phyloP scores from a whole-genome alignment of 1,140 invertebrate genomes.

The Sminthurides bifidus region DNA sequence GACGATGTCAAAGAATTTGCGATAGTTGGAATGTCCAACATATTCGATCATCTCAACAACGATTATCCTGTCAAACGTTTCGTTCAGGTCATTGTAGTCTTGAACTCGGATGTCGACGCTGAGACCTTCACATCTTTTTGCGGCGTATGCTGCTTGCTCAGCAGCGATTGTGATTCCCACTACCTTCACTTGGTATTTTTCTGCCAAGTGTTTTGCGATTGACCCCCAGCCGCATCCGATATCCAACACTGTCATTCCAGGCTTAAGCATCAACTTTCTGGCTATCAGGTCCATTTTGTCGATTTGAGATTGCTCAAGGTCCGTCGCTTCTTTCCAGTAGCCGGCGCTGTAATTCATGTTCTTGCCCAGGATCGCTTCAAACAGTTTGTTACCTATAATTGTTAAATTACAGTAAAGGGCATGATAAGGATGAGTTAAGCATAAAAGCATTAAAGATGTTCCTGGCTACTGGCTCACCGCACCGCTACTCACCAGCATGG shows the following conservation, averaged over 20 bases:
- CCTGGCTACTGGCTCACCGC: neutral
- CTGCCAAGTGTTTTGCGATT: constrained; percentile 27
- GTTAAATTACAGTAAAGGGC: neutral
- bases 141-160: constrained; percentile 16
- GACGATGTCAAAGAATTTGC: constrained; percentile 9
- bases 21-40: constrained; percentile 16
- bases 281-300: constrained; percentile 34
- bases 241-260: constrained; percentile 27
- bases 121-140: constrained; percentile 13
- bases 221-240: constrained; percentile 20
- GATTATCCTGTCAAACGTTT: constrained; percentile 15
- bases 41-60: constrained; percentile 22
- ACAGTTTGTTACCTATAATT: constrained; percentile 25
- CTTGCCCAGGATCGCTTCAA: constrained; percentile 21
- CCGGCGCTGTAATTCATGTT: constrained; percentile 25
- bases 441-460: no score
- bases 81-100: constrained; percentile 11
- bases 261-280: constrained; percentile 31
- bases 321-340: constrained; percentile 22
- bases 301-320: constrained; percentile 31
- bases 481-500: constrained; percentile 11
- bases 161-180: constrained; percentile 25
- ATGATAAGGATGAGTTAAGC: no score
- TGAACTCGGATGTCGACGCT: constrained; percentile 18
- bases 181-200: constrained; percentile 21